phyloP scores from a whole-genome alignment of 2,113 vertebrate species.

The Leptosomus discolor region DNA sequence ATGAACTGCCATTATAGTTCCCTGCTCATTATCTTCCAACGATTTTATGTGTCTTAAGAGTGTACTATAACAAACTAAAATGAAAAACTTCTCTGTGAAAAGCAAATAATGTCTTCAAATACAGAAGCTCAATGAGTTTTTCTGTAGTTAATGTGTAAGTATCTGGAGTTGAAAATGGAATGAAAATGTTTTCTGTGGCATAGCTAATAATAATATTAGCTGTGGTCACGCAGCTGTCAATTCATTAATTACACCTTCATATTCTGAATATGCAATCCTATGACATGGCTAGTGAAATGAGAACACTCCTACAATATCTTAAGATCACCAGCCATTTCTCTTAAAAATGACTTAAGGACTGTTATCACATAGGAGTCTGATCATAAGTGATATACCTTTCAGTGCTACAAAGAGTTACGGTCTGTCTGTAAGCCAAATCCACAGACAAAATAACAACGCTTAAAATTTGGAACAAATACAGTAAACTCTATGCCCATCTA shows the following conservation, averaged over 20 bases:
- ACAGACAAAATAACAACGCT: neutral
- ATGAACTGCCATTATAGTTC: neutral
- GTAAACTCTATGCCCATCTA: neutral
- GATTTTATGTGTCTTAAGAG: neutral
- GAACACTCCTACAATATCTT: neutral
- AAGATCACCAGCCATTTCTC: neutral
- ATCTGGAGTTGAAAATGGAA: neutral
- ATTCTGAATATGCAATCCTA: neutral
- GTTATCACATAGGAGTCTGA: neutral
- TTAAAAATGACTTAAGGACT: neutral
- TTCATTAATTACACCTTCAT: neutral
- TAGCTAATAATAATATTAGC: neutral
- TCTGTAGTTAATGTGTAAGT: neutral
- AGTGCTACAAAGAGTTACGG: neutral
- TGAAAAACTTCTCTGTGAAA: neutral
- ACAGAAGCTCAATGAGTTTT: neutral
- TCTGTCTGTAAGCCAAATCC: slow-evolving; percentile 1
- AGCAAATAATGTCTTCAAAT: neutral
- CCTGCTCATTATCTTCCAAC: neutral
- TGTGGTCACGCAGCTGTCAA: neutral
- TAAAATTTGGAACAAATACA: slow-evolving; percentile 14
- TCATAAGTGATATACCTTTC: neutral
- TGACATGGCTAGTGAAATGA: neutral
- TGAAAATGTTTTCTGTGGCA: neutral
- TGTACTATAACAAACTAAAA: neutral